Evolutionary conservation across 2,888 invertebrate genomes (phyloP), one percentile per base, ranked within the genome.

Genomic region (Malacosoma neustria): DNA sequence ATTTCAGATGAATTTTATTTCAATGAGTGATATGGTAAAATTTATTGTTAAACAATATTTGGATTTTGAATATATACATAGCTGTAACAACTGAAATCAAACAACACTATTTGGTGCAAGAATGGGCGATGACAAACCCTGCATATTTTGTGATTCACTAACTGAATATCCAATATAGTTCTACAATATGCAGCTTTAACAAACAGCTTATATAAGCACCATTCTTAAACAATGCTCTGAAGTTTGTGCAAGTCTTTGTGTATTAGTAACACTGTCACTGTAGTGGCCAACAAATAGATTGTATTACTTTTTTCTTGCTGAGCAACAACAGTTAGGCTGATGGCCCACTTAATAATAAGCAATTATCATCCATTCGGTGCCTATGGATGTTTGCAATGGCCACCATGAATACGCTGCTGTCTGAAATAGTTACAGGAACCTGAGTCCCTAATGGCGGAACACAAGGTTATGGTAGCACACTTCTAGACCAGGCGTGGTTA

Each of bases 21-120:
- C 86, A 82, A 72, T 84, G 86, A 87, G 87, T 89, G 89, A 89
- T 89, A 89, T 89, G 89, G 88, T 80, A 68, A 57, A n/a, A 71
- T 56, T 53, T 36, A 39, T 32, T 13, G 9, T 22, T 22, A 22
- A 22, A 22, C 5, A 22, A 9, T 22, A 7, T 22, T 22, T 22
- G 22, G 5, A 4, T 22, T 7, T 22, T n/a, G n/a, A n/a, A n/a
- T 59, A 62, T 56, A 42, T 22, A 22, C 22, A 22, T 44, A 46
- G 54, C 49, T 42, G 57, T 53, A 59, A 63, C 57, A 51, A 51
- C 9, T 22, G 22, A 22, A 22, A 22, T 9, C 1, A 22, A 22
- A 59, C 51, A 36, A 46, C 52, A 54, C 38, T 53, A 57, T 45
- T 56, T 40, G 46, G 60, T 67, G 69, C 66, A 60, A 58, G 45